Percentiles rank a stretch among this genome's conserved stretches.
phyloP scores from a whole-genome alignment of 2,113 vertebrate genomes.

The Accipiter cooperii region DNA sequence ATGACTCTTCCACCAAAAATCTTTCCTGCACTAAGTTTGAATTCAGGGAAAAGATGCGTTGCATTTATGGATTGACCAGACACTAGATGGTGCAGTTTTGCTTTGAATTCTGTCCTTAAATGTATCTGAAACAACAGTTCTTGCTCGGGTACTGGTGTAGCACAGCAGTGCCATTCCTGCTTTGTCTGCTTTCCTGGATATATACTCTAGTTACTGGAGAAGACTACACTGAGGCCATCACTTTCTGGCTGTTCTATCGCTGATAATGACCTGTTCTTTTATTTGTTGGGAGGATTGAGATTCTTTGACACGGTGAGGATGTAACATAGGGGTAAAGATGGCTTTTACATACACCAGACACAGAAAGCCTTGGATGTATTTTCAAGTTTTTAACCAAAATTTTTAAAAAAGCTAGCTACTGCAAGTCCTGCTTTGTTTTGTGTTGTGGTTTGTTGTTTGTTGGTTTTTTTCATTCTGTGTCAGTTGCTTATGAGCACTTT shows the following conservation, averaged over 20 bases:
- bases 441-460: not conserved
- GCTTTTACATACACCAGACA: not conserved
- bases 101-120: not conserved
- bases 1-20: not conserved
- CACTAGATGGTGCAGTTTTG: constrained; percentile 61
- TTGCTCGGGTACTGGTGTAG: not conserved
- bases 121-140: not conserved
- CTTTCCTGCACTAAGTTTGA: rapidly evolving
- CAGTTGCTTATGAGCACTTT: not conserved
- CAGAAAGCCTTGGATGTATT: not conserved
- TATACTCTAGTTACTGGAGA: not conserved
- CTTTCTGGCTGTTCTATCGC: not conserved
- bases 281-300: not conserved
- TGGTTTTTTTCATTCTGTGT: not conserved
- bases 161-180: not conserved
- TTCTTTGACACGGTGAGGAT: not conserved
- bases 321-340: not conserved
- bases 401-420: not conserved
- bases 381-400: not conserved
- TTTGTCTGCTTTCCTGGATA: not conserved
- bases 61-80: not conserved
- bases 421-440: not conserved
- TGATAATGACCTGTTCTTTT: not conserved
- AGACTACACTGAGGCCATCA: rapidly evolving
- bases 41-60: not conserved